phyloP scores from a whole-genome alignment of 2,113 vertebrate genomes.

The Burhinus bistriatus region DNA sequence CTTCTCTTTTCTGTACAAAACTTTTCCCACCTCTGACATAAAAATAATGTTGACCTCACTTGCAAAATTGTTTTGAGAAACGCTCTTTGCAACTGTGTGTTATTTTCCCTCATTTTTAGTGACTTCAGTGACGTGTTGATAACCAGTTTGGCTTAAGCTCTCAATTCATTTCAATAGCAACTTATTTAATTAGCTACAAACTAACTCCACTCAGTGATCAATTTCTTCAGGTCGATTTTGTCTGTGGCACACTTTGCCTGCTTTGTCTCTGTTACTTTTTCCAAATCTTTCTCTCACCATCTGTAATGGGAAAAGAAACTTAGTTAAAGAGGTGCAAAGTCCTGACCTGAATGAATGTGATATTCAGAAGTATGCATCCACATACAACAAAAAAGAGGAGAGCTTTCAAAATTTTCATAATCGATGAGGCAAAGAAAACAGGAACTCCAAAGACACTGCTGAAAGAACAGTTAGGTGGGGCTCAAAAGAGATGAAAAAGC shows the following conservation, averaged over 20 bases:
- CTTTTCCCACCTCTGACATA: background rate
- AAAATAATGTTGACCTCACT: background rate
- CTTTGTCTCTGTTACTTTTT: background rate
- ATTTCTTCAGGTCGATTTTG: background rate
- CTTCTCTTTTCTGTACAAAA: background rate
- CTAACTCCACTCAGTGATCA: background rate
- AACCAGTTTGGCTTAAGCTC: background rate
- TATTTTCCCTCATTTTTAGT: background rate
- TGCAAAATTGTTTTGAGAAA: background rate
- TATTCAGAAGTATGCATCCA: background rate
- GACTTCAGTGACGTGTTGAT: background rate
- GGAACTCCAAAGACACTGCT: background rate
- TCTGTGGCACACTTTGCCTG: background rate
- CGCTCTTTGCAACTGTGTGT: background rate
- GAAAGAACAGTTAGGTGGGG: background rate
- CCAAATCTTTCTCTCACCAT: background rate
- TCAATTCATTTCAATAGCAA: background rate
- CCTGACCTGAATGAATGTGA: background rate
- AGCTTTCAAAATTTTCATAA: background rate
- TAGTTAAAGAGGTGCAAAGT: background rate
- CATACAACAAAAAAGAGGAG: background rate
- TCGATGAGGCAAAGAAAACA: background rate
- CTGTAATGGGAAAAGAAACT: background rate
- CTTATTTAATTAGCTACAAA: background rate
- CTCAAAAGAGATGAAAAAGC: conserved; percentile 8